Conservation (phyloP, 2,113 vertebrate genomes). For the Ondatra zibethicus region DNA sequence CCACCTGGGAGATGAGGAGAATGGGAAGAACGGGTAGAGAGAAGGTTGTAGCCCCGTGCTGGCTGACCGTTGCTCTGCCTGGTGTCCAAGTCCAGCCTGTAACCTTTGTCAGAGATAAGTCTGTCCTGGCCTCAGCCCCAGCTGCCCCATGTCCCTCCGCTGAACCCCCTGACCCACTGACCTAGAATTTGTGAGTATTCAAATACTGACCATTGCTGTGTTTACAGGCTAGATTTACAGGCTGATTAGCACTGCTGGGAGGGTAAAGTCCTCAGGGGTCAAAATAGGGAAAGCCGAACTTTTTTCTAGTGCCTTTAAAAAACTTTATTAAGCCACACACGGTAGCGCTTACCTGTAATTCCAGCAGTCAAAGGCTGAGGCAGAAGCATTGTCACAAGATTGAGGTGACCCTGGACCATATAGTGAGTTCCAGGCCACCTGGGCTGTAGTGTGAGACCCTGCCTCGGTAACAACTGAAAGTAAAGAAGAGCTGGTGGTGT, state of each 20-base stretch:
- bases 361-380: neutral
- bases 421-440: neutral
- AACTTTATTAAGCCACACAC: neutral
- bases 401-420: neutral
- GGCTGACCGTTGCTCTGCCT: neutral
- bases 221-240: neutral
- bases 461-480: neutral
- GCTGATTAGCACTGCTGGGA: neutral
- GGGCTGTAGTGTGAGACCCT: neutral
- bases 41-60: too few relatives aligned
- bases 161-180: neutral
- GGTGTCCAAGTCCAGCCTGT: neutral
- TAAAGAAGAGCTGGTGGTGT: neutral
- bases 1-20: neutral
- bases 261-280: neutral
- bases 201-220: neutral
- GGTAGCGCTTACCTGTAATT: neutral
- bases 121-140: too few relatives aligned
- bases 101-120: neutral
- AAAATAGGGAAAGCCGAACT: neutral
- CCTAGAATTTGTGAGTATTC: neutral
- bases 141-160: neutral
- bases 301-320: slow-evolving; percentile 30
- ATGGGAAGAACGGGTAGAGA: neutral
- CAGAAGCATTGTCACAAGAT: neutral